phyloP scores from a whole-genome alignment of 2,797 vertebrate genomes.

The Pangasius krempfi region DNA sequence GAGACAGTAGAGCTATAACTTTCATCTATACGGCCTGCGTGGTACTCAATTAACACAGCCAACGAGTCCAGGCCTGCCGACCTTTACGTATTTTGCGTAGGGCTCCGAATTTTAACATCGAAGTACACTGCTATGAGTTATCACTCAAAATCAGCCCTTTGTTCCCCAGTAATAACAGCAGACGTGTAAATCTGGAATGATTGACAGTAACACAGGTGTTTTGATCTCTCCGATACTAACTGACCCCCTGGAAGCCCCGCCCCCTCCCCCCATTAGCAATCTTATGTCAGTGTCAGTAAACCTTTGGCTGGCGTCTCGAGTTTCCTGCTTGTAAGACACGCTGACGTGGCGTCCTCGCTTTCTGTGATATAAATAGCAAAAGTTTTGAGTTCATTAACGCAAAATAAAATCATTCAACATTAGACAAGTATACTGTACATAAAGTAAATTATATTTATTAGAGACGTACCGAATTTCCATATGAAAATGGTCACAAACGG shows the following conservation, averaged over 20 bases:
- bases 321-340: background rate
- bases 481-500: background rate
- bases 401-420: background rate
- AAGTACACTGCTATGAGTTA: background rate
- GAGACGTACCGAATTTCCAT: background rate
- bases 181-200: background rate
- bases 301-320: background rate
- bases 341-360: background rate
- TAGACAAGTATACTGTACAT: background rate
- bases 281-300: background rate
- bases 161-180: background rate
- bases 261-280: background rate
- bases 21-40: background rate
- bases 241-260: background rate
- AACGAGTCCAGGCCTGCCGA: background rate
- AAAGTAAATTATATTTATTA: background rate
- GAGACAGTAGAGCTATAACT: background rate
- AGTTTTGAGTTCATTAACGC: background rate
- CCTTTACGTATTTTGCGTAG: background rate
- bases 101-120: too few species aligned
- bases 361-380: background rate
- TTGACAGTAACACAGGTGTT: background rate
- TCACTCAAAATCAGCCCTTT: background rate
- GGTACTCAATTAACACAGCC: background rate
- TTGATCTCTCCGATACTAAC: background rate